Percentiles rank a stretch among this genome's conserved stretches.
These are phyloP conservation scores for Esox niger DNA, from an alignment of 2,113 vertebrate genomes.

Conservation along the genomic window DNA sequence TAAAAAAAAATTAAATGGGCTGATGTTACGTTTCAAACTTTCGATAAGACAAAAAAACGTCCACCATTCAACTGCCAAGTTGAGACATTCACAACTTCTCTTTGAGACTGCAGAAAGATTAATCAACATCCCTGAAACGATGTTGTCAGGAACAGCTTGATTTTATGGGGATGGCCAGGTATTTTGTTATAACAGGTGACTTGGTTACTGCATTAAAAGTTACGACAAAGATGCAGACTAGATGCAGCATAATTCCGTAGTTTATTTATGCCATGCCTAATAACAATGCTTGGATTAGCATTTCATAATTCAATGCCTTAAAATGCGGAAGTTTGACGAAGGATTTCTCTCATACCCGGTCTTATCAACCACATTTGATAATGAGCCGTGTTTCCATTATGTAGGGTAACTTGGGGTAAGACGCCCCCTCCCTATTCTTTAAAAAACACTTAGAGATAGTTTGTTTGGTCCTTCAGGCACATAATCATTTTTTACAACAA, in stretches of 20 bases:
- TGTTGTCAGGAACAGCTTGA: background rate
- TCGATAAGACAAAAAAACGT: background rate
- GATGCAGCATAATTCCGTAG: no score
- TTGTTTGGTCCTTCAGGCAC: no score
- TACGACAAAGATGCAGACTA: no score
- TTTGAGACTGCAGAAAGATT: background rate
- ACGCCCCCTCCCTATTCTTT: no score
- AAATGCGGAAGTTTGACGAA: background rate
- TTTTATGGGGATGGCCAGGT: background rate
- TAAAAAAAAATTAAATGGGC: slow-evolving; percentile 23
- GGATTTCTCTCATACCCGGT: no score
- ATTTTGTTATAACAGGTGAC: slow-evolving; percentile 7
- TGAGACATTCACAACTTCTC: slow-evolving; percentile 6
- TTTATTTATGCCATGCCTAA: no score
- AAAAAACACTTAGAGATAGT: no score
- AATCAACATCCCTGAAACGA: background rate
- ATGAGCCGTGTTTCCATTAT: background rate
- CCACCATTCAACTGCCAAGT: slow-evolving; percentile 25
- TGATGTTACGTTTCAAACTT: background rate
- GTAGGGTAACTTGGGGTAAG: no score
- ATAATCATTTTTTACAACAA: no score
- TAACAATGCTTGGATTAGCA: no score
- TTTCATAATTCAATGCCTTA: no score
- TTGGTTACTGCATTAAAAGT: background rate
- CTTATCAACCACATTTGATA: no score